Evolutionary conservation across 2,797 vertebrate species (phyloP), one percentile per base, ranked within the genome.

Genomic region (Gymnoscopelus braueri): DNA sequence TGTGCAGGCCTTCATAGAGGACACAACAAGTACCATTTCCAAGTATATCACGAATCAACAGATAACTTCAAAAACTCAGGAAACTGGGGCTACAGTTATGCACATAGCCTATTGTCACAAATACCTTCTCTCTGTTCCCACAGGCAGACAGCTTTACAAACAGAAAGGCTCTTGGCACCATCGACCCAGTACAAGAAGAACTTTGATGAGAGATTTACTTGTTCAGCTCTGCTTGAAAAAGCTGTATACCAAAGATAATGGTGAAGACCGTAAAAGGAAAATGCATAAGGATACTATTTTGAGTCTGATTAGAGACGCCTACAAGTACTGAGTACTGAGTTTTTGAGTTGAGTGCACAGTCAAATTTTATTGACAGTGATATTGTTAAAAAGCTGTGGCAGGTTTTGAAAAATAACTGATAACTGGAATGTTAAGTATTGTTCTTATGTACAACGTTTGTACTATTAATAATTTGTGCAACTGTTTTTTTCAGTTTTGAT

Each of bases 401-500:
- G 2, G 26, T 29, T 29, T 29, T 29, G 7, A 44, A 44, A 44
- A 44, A 7, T 9, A 8, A 8, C 5, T 7, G 32, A 35, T 35
- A 35, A 35, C 32, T 35, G 5, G 39, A 44, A 44, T 44, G 1
- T 44, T 8, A 2, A 44, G 8, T 44, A 44, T 44, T 44, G 39
- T 44, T 44, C 39, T 44, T 44, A 44, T 44, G 39, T 44, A 44
- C 39, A 44, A 44, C 39, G 9, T 44, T 44, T 44, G 39, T 44
- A 44, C 39, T 44, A 44, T 44, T 44, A 44, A 44, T 57, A 3
- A 29, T 72, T 50, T 72, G 52, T 47, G 8, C 5, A 32, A 32
- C 50, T 23, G 66, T 76, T 63, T 1, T 58, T 56, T 81, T 75
- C 12, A 61, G 24, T 29, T 61, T 61, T 49, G 44, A 24, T 29